phyloP scores from a whole-genome alignment of 1,140 invertebrate genomes.

The Chionoecetes opilio region DNA sequence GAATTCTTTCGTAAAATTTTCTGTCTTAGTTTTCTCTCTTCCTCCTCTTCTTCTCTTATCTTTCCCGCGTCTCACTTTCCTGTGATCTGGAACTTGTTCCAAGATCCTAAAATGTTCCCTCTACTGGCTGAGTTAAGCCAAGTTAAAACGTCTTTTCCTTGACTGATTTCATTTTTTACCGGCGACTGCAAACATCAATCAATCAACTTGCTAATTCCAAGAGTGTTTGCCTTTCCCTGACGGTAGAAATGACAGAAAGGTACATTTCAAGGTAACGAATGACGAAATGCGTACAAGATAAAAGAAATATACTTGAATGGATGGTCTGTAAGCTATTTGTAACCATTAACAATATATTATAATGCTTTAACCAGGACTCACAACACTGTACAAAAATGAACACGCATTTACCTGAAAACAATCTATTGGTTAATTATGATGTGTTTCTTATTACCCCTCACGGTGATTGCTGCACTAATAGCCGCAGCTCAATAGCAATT shows the following conservation, averaged over 20 bases:
- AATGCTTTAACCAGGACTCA: background rate
- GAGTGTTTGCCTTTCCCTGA: background rate
- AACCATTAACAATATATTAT: background rate
- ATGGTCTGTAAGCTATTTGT: background rate
- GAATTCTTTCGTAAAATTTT: too few species aligned
- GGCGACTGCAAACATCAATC: background rate
- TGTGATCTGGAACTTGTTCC: background rate
- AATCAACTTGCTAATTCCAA: constrained; percentile 1
- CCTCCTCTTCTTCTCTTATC: too few species aligned
- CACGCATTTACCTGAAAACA: constrained; percentile 19
- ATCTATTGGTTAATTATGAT: background rate
- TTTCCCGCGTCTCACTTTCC: too few species aligned
- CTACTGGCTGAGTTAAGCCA: background rate
- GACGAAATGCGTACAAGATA: background rate
- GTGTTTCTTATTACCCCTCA: background rate
- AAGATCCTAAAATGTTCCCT: background rate
- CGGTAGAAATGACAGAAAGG: background rate
- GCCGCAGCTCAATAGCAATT: background rate
- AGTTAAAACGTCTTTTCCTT: background rate
- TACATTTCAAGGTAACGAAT: background rate
- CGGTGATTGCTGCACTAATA: background rate
- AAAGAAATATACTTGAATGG: background rate
- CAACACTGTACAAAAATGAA: background rate
- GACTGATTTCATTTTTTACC: background rate
- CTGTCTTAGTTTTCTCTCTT: too few species aligned